Percentiles rank a stretch among this genome's conserved stretches.
These are phyloP conservation scores for Pontoporia blainvillei DNA, from an alignment of 2,113 vertebrate species.

Conservation along the genomic window DNA sequence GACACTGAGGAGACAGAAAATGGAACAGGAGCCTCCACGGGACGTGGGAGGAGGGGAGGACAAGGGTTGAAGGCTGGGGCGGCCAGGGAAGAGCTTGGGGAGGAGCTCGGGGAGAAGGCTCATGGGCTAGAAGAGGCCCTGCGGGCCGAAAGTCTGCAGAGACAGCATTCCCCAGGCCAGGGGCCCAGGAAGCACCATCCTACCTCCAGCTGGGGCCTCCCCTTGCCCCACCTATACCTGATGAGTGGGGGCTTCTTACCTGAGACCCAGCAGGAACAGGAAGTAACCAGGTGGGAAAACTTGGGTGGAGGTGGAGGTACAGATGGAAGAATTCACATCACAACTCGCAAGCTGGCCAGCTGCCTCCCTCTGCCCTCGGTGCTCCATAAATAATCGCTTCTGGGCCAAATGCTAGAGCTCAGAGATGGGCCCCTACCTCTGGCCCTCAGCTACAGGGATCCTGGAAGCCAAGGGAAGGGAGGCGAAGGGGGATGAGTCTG, in stretches of 20 bases:
- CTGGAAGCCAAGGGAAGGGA: no score
- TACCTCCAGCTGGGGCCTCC: not conserved
- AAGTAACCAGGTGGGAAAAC: not conserved
- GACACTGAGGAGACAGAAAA: not conserved
- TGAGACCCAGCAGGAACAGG: not conserved
- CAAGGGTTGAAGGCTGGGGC: not conserved
- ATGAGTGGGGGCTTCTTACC: not conserved
- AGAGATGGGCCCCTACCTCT: not conserved
- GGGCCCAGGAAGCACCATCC: not conserved
- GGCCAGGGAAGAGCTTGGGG: not conserved
- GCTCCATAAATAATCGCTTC: not conserved
- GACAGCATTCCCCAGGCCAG: no score
- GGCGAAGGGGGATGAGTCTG: not conserved
- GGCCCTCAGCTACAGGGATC: accelerated
- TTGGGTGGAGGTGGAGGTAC: not conserved
- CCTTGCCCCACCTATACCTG: not conserved
- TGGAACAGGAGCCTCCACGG: not conserved
- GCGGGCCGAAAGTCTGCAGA: not conserved
- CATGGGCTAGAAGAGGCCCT: not conserved
- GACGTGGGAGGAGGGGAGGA: not conserved
- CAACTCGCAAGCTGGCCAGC: not conserved
- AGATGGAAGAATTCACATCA: not conserved
- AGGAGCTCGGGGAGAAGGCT: not conserved
- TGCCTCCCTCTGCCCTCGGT: not conserved
- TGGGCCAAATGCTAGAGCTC: not conserved